Conservation (phyloP, 2,888 invertebrate species). For the Tanaodytes sp. region DNA sequence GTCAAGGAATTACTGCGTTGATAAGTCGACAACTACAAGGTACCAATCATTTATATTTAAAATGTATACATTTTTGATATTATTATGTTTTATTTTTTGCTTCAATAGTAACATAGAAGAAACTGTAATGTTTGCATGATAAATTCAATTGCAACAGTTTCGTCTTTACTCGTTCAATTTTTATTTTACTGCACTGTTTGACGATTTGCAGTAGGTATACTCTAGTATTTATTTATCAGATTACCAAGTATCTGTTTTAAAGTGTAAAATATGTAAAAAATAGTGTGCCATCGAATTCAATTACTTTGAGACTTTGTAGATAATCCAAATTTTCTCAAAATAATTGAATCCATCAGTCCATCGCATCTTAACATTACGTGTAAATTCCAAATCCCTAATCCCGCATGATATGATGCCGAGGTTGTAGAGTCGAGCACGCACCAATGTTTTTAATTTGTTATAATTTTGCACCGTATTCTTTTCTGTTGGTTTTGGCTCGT, state of each 20-base stretch:
- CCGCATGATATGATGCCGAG: too few species aligned
- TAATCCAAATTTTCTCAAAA: constrained; percentile 5
- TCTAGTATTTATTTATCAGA: too few species aligned
- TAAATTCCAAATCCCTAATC: too few species aligned
- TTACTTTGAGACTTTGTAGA: too few species aligned
- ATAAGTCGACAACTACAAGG: constrained; percentile 86
- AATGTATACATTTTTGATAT: background rate
- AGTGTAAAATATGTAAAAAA: too few species aligned
- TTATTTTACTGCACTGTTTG: constrained; percentile 24
- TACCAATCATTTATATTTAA: constrained; percentile 62
- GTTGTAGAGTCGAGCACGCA: background rate
- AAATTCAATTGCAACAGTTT: constrained; percentile 25
- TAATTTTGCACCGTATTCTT: constrained; percentile 61
- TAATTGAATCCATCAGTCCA: constrained; percentile 4
- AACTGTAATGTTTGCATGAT: constrained; percentile 25
- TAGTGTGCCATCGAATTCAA: too few species aligned
- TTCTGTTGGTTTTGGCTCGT: constrained; percentile 56
- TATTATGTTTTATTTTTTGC: too few species aligned
- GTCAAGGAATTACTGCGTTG: constrained; percentile 84
- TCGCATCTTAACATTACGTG: too few species aligned
- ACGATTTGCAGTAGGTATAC: constrained; percentile 3
- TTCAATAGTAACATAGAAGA: too few species aligned
- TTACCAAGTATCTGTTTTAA: too few species aligned
- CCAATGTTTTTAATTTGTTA: constrained; percentile 55
- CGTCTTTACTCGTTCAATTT: constrained; percentile 16